These are phyloP conservation scores for Zaprionus capensis DNA, from an alignment of 1,140 invertebrate genomes.

Conservation along the genomic window DNA sequence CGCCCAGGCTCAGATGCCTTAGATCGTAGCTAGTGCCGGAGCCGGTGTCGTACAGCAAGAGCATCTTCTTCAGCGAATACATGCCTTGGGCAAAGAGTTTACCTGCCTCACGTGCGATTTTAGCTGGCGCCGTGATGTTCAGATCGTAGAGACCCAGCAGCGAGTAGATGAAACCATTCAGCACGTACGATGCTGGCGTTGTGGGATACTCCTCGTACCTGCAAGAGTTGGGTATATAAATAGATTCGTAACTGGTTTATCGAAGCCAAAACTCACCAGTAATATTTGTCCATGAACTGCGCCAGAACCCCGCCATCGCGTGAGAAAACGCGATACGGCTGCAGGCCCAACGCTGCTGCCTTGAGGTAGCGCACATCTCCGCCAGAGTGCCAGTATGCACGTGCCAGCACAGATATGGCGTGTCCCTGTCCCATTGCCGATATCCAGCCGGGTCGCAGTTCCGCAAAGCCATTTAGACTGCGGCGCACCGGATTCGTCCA, in stretches of 20 bases:
- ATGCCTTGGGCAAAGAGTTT: conserved; percentile 94
- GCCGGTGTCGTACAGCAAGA: conserved; percentile 97
- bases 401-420: conserved; percentile 95
- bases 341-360: conserved; percentile 91
- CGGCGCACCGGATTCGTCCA: conserved; percentile 95
- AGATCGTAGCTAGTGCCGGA: conserved; percentile 98
- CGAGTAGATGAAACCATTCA: conserved; percentile 99
- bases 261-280: conserved; percentile 85
- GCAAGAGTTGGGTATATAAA: not conserved
- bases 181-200: conserved; percentile 95
- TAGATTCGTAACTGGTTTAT: not conserved
- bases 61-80: conserved; percentile 93
- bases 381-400: conserved; percentile 94
- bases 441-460: conserved; percentile 95
- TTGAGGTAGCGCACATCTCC: conserved; percentile 91
- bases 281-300: conserved; percentile 91
- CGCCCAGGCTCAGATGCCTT: conserved; percentile 94
- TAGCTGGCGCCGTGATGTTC: conserved; percentile 88
- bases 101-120: conserved; percentile 88
- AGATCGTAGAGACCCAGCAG: conserved; percentile 98
- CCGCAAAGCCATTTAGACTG: conserved; percentile 90
- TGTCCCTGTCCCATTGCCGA: conserved; percentile 99
- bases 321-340: conserved; percentile 91
- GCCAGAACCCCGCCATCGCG: conserved; percentile 93
- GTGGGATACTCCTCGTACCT: conserved; percentile 99